A percentile compares a stretch with the other conserved stretches of the same genome.
Conservation (phyloP, 2,113 vertebrate genomes). For the Saguinus midas region DNA sequence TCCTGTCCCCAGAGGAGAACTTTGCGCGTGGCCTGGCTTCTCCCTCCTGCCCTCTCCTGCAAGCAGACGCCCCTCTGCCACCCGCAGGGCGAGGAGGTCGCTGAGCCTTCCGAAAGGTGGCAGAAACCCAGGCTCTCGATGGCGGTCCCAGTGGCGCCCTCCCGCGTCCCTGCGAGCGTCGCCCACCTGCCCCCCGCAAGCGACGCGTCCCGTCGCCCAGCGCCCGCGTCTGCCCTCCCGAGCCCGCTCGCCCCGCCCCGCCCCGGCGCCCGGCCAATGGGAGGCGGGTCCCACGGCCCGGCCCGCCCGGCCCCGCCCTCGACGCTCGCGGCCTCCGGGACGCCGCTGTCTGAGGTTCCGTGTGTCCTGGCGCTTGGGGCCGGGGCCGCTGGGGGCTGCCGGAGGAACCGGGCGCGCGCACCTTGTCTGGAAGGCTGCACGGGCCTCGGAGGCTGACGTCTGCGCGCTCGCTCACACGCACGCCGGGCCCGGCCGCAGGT, state of each 20-base stretch:
- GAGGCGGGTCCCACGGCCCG: neutral
- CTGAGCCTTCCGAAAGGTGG: neutral
- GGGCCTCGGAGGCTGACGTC: constrained; percentile 26
- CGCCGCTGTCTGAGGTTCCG: constrained; percentile 35
- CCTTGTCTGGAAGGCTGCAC: constrained; percentile 36
- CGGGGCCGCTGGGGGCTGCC: neutral
- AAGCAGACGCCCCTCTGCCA: neutral
- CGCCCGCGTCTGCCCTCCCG: neutral
- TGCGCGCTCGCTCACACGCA: neutral
- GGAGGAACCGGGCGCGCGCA: neutral
- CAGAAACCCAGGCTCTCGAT: neutral
- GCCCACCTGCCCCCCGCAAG: neutral
- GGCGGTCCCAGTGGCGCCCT: neutral
- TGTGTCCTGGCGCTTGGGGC: constrained; percentile 50
- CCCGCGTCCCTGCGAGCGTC: neutral
- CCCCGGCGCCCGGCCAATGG: constrained; percentile 57
- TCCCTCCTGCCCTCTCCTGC: neutral
- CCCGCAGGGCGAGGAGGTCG: neutral
- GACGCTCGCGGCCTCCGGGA: neutral
- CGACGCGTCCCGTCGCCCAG: rapidly evolving
- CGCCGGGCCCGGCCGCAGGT: neutral
- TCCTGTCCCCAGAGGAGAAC: constrained; percentile 24
- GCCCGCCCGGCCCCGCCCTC: neutral
- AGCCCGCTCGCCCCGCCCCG: neutral
- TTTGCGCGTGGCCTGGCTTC: constrained; percentile 37